phyloP scores from a whole-genome alignment of 2,888 invertebrate species.

The Cyrtodaria siliqua region DNA sequence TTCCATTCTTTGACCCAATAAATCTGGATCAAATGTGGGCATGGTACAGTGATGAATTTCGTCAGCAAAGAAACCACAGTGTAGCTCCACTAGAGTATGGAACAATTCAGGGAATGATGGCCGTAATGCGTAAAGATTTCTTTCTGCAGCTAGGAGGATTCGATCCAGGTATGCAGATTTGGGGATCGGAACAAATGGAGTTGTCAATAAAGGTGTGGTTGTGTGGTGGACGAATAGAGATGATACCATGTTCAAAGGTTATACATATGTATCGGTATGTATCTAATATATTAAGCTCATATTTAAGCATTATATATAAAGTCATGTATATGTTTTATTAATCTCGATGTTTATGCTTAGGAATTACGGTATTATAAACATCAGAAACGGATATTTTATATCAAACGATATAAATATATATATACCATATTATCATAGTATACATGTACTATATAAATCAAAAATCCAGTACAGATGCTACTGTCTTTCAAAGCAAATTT shows the following conservation, averaged over 20 bases:
- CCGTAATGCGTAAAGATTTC: constrained; percentile 53
- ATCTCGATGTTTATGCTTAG: too few species aligned
- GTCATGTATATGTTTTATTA: too few species aligned
- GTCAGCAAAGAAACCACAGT: constrained; percentile 24
- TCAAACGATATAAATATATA: too few species aligned
- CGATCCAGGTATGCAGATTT: constrained; percentile 64
- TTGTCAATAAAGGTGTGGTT: constrained; percentile 60
- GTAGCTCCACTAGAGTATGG: constrained; percentile 47
- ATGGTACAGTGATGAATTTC: constrained; percentile 33
- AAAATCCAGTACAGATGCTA: too few species aligned
- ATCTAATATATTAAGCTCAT: too few species aligned
- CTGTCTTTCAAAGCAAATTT: too few species aligned
- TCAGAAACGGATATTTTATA: too few species aligned
- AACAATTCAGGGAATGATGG: constrained; percentile 50
- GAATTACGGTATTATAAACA: too few species aligned
- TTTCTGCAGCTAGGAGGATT: constrained; percentile 61
- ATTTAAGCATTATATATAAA: too few species aligned
- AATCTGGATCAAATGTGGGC: constrained; percentile 45
- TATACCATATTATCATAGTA: too few species aligned
- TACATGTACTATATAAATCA: too few species aligned
- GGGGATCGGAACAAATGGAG: constrained; percentile 62
- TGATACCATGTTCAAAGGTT: constrained; percentile 63
- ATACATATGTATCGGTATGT: constrained; percentile 64
- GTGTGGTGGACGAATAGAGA: constrained; percentile 64
- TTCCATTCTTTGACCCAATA: constrained; percentile 44